Percentiles rank a stretch among this genome's conserved stretches.
phyloP scores from a whole-genome alignment of 2,888 invertebrate genomes.

The Leptothorax acervorum region DNA sequence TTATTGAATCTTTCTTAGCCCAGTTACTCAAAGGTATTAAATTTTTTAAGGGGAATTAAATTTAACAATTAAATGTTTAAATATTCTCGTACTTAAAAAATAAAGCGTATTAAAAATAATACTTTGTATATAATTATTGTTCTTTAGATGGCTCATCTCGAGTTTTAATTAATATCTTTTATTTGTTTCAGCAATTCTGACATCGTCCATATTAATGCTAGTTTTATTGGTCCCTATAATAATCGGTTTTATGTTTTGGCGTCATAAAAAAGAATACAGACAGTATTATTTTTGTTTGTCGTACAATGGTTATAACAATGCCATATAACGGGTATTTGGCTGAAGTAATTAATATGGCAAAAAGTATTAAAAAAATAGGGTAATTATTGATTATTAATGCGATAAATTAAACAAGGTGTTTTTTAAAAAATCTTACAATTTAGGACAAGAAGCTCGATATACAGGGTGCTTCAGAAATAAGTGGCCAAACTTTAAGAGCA shows the following conservation, averaged over 20 bases:
- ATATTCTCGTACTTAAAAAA: no score
- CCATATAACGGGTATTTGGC: constrained; percentile 45
- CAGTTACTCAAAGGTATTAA: no score
- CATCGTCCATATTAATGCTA: constrained; percentile 80
- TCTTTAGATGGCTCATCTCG: background rate
- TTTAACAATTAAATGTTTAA: no score
- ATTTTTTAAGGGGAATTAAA: no score
- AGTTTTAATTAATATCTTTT: constrained; percentile 8
- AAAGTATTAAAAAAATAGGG: background rate
- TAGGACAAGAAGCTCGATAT: background rate
- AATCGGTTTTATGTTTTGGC: constrained; percentile 80
- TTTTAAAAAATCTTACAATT: background rate
- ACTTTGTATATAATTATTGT: background rate
- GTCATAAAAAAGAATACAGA: constrained; percentile 79
- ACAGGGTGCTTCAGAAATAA: no score
- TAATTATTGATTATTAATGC: background rate
- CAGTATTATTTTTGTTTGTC: constrained; percentile 82
- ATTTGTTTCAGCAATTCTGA: constrained; percentile 79
- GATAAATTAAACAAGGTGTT: background rate
- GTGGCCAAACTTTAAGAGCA: no score
- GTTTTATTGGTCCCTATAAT: constrained; percentile 78
- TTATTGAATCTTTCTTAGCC: no score
- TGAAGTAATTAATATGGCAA: background rate
- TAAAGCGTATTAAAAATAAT: background rate
- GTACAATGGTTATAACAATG: constrained; percentile 19